Conservation (phyloP, 30 jellyfish, hydroid and myxozoan species). For the Aurelia coerulea region DNA sequence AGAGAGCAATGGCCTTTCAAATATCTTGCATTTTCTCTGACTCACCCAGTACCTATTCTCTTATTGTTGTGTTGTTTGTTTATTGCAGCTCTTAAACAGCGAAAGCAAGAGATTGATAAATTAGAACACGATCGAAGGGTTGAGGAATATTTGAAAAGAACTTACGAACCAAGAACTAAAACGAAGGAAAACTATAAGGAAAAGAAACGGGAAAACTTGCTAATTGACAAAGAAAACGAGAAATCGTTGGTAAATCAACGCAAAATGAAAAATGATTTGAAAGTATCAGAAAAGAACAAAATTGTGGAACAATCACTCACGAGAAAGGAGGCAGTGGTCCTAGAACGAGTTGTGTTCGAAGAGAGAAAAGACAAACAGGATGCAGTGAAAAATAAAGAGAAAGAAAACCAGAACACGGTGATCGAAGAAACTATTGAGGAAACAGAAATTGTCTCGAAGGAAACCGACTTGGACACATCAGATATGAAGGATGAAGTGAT, state of each 20-base stretch:
- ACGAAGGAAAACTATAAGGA: not conserved
- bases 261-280: not conserved
- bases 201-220: not conserved
- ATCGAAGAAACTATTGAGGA: conserved; percentile 23
- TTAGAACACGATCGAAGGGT: conserved; percentile 29
- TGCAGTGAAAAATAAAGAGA: not conserved
- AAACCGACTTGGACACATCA: conserved; percentile 23
- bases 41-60: no score
- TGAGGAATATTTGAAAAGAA: conserved; percentile 22
- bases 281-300: not conserved
- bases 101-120: conserved; percentile 17
- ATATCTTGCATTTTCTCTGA: no score
- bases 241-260: not conserved
- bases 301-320: not conserved
- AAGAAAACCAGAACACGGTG: not conserved
- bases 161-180: not conserved
- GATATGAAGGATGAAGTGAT: conserved; percentile 46
- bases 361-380: not conserved
- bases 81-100: conserved; percentile 30
- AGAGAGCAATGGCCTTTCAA: no score
- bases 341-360: not conserved
- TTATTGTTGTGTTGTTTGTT: not conserved
- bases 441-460: conserved; percentile 5
- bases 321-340: not conserved
- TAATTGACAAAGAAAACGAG: not conserved